A percentile compares a stretch with the other conserved stretches of the same genome.
Conservation (phyloP, 37 sponge, comb jelly and placozoan genomes). For the Amphimedon queenslandica region DNA sequence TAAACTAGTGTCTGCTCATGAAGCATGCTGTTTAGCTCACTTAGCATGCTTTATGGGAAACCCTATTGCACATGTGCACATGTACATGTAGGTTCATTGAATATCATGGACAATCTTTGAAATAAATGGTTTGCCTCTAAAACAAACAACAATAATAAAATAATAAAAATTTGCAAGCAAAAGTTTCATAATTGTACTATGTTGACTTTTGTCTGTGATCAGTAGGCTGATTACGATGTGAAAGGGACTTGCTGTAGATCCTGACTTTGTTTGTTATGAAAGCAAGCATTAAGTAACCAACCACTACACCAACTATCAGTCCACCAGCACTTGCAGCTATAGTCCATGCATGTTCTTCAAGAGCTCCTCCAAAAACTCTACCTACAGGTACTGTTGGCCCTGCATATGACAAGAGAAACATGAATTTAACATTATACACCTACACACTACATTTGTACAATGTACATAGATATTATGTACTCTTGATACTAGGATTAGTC, state of each 20-base stretch:
- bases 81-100: too few relatives aligned
- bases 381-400: not conserved
- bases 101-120: too few relatives aligned
- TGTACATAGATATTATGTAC: not conserved
- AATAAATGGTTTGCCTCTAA: too few relatives aligned
- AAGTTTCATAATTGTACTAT: slow-evolving; percentile 88
- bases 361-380: not conserved
- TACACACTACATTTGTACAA: too few relatives aligned
- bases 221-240: not conserved
- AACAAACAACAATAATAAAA: too few relatives aligned
- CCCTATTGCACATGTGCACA: too few relatives aligned
- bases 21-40: too few relatives aligned
- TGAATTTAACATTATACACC: too few relatives aligned
- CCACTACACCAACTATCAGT: slow-evolving; percentile 25
- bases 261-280: slow-evolving; percentile 11
- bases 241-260: not conserved
- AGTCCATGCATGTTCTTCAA: slow-evolving; percentile 24
- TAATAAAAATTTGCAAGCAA: too few relatives aligned
- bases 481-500: not conserved
- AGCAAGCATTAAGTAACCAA: slow-evolving; percentile 17
- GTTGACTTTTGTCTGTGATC: slow-evolving; percentile 68
- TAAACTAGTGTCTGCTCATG: too few relatives aligned
- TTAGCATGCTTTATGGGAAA: too few relatives aligned
- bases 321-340: slow-evolving; percentile 16
- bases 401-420: not conserved